A percentile compares a stretch with the other conserved stretches of the same genome.
Conservation (phyloP, 2,888 invertebrate species). For the Hesperia comma region DNA sequence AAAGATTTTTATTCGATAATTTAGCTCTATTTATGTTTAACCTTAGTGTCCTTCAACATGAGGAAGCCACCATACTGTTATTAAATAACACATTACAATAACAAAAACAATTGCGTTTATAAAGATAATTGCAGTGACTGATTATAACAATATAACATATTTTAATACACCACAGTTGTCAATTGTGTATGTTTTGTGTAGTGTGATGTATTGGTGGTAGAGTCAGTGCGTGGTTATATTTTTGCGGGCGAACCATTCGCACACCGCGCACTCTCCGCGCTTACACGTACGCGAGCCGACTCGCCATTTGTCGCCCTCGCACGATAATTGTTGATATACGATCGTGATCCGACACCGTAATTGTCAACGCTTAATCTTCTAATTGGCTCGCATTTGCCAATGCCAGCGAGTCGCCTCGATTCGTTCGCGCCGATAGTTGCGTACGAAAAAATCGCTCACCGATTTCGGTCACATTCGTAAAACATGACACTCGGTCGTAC, state of each 20-base stretch:
- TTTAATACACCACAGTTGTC: constrained; percentile 14
- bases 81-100: too few relatives aligned
- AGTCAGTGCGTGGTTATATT: constrained; percentile 32
- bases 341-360: constrained; percentile 80
- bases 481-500: constrained; percentile 53
- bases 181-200: constrained; percentile 38
- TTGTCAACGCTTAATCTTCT: constrained; percentile 85
- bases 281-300: constrained; percentile 66
- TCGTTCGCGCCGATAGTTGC: constrained; percentile 63
- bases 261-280: constrained; percentile 57
- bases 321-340: constrained; percentile 84
- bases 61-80: too few relatives aligned
- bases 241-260: constrained; percentile 35
- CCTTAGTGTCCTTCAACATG: too few relatives aligned
- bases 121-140: too few relatives aligned
- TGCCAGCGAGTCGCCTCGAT: constrained; percentile 73
- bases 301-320: constrained; percentile 81
- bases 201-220: constrained; percentile 6
- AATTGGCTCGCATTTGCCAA: constrained; percentile 83
- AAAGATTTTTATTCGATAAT: too few relatives aligned
- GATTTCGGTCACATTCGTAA: constrained; percentile 54
- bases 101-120: too few relatives aligned
- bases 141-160: too few relatives aligned
- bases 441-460: constrained; percentile 58
- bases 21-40: too few relatives aligned